Evolutionary conservation across 2,797 vertebrate genomes (phyloP), one percentile per base, ranked within the genome.

Genomic region (Mallotus villosus): DNA sequence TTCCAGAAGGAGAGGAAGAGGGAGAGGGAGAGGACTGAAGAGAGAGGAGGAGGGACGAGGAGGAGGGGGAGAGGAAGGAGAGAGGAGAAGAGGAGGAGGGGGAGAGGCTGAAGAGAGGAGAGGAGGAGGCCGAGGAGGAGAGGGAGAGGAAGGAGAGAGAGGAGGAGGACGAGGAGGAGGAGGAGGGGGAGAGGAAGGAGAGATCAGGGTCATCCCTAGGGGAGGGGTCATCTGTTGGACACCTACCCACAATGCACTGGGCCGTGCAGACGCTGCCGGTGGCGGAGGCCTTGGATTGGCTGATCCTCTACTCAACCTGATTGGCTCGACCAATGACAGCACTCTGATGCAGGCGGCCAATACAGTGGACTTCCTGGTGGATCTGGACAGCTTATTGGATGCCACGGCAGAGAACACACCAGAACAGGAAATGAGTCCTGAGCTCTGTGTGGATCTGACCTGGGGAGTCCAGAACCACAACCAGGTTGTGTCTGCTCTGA

Each of bases 321-420:
- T 95, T 0, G 95, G 94, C 70, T 94, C 94, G 0, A 82, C 93
- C 73, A 93, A 93, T 19, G 96, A 96, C 46, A 94, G 88, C 0
- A 92, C 95, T 27, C 89, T 97, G 16, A 93, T 97, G n/a, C 95
- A 97, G 78, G 95, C 94, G 0, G 95, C 94, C 63, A 95, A 90
- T 3, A 91, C 93, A 1, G 89, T 93, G 81, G 95, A 97, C 80
- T 94, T 92, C 0, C 95, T 95, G 0, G 95, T 95, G 0, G 95
- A 97, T 69, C 85, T 95, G 67, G 96, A 97, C 67, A 88, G 90
- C 57, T 86, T 97, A 4, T 88, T 96, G 68, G 93, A 90, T 0
- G 75, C 93, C 92, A 79, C 92, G 84, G 0, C 94, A 83, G 90
- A 89, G 68, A 92, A 89, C 4, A 90, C 89, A 61, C 87, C 89